These are phyloP conservation scores for Smittia aterrima DNA, from an alignment of 2,888 invertebrate genomes.

Conservation along the genomic window DNA sequence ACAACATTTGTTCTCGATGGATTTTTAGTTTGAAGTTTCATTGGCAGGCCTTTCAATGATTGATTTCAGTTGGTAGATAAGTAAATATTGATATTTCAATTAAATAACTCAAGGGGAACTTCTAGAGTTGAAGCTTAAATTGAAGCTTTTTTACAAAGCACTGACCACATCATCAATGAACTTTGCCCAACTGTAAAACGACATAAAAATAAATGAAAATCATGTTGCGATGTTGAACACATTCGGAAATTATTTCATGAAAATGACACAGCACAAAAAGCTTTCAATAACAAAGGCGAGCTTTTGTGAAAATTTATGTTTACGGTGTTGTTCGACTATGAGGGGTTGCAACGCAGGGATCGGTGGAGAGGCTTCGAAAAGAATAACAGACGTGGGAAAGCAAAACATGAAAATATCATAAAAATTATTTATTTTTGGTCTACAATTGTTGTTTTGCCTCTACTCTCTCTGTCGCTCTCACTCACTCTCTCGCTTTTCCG, in stretches of 20 bases:
- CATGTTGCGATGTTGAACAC: neutral
- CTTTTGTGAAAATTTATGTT: conserved; percentile 10
- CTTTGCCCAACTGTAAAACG: too few relatives aligned
- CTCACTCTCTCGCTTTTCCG: neutral
- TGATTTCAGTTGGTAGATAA: too few relatives aligned
- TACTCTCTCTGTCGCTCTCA: too few relatives aligned
- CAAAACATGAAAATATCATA: neutral
- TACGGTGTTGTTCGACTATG: neutral
- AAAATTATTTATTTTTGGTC: conserved; percentile 1
- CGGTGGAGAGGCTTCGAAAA: too few relatives aligned
- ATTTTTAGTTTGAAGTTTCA: neutral
- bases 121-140: too few relatives aligned
- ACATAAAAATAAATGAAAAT: too few relatives aligned
- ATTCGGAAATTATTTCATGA: neutral
- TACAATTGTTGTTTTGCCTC: neutral
- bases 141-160: too few relatives aligned
- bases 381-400: neutral
- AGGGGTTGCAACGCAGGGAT: neutral
- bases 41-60: neutral
- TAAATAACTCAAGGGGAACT: too few relatives aligned
- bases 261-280: neutral
- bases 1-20: neutral
- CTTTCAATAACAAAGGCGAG: neutral
- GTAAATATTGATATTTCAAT: too few relatives aligned
- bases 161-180: too few relatives aligned